A percentile compares a stretch with the other conserved stretches of the same genome.
Conservation (phyloP, 2,888 invertebrate species). For the Tethea ocularis region DNA sequence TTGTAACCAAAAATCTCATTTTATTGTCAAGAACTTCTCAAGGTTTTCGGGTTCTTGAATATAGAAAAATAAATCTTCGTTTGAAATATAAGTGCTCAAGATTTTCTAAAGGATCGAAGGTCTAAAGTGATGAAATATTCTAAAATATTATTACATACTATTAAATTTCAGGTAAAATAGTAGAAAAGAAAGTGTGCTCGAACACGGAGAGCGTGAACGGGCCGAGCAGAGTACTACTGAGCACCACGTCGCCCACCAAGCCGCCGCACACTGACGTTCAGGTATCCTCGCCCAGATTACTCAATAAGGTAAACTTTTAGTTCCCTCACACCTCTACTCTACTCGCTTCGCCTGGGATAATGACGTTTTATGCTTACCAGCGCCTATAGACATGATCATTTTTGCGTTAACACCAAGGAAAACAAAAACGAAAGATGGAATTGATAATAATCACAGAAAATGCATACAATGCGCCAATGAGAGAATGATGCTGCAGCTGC, state of each 20-base stretch:
- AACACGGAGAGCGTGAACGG: constrained; percentile 73
- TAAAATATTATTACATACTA: not conserved
- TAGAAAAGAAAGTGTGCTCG: constrained; percentile 86
- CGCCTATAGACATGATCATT: not conserved
- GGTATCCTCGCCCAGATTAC: constrained; percentile 82
- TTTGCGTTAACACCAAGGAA: not conserved
- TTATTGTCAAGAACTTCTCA: too few relatives aligned
- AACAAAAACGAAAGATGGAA: not conserved
- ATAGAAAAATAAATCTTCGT: too few relatives aligned
- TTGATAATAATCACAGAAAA: not conserved
- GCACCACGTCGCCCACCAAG: constrained; percentile 57
- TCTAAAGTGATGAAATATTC: too few relatives aligned
- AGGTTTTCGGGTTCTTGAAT: too few relatives aligned
- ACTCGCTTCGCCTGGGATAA: constrained; percentile 59
- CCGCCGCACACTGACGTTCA: constrained; percentile 77
- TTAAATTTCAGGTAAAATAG: constrained; percentile 83
- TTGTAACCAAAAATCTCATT: too few relatives aligned
- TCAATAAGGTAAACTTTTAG: constrained; percentile 81
- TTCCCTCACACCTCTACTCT: constrained; percentile 54
- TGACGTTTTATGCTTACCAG: constrained; percentile 13
- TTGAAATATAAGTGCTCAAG: too few relatives aligned
- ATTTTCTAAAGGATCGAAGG: too few relatives aligned
- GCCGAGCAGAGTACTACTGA: constrained; percentile 69
- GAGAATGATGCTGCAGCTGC: not conserved
- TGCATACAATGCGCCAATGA: not conserved